Conservation (phyloP, 2,797 vertebrate species). For the Semotilus atromaculatus region DNA sequence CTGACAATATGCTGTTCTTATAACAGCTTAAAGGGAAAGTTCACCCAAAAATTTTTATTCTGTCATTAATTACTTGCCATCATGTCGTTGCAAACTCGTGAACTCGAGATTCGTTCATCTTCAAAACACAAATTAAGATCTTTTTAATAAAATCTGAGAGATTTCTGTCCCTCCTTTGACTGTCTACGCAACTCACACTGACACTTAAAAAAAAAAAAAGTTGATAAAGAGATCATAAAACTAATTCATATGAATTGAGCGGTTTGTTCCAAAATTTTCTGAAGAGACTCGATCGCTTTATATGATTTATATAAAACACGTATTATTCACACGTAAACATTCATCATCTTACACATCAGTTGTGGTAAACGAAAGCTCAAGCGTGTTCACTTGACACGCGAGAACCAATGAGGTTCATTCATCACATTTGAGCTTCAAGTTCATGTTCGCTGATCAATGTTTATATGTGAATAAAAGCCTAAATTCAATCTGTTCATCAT, state of each 20-base stretch:
- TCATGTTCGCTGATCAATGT: no score
- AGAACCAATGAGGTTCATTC: not conserved
- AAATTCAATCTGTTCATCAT: not conserved
- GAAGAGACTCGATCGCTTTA: not conserved
- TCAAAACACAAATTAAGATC: no score
- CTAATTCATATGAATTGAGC: not conserved
- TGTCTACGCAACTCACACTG: not conserved
- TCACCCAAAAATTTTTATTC: not conserved
- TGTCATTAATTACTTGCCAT: not conserved
- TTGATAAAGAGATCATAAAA: not conserved
- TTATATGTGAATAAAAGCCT: not conserved
- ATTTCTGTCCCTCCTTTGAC: not conserved
- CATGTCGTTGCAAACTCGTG: not conserved
- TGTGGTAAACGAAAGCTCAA: not conserved
- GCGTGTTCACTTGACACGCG: not conserved
- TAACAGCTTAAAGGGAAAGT: not conserved
- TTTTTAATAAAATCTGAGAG: not conserved
- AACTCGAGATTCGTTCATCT: not conserved
- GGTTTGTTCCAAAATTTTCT: not conserved
- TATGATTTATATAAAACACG: no score
- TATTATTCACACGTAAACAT: not conserved
- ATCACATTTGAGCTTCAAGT: no score
- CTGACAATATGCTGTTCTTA: not conserved
- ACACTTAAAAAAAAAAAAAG: not conserved
- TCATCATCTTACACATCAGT: not conserved